phyloP scores from a whole-genome alignment of 2,888 invertebrate species.

The Drosophila robusta region DNA sequence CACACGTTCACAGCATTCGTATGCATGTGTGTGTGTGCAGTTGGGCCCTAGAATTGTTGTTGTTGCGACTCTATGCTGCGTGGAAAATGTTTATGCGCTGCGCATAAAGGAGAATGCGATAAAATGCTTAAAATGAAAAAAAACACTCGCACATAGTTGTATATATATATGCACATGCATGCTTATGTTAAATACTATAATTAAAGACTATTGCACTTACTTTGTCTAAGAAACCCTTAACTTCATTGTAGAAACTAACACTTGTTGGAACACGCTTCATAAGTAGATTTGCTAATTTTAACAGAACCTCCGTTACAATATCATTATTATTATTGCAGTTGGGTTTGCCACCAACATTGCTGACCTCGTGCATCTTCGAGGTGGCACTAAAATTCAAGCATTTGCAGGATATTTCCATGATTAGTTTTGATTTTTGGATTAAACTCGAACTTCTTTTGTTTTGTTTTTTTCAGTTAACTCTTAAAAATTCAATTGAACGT shows the following conservation, averaged over 20 bases:
- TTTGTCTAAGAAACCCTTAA: conserved; percentile 81
- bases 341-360: conserved; percentile 10
- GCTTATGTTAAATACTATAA: conserved; percentile 3
- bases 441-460: conserved; percentile 11
- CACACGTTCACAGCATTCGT: conserved; percentile 26
- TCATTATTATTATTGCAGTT: conserved; percentile 33
- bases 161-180: not conserved
- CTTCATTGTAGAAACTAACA: conserved; percentile 73
- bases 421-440: conserved; percentile 33
- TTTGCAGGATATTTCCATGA: conserved; percentile 88
- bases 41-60: conserved; percentile 53
- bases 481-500: conserved; percentile 36
- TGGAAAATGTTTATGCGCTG: conserved; percentile 61
- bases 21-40: conserved; percentile 8
- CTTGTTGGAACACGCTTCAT: conserved; percentile 68
- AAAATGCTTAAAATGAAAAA: conserved; percentile 42
- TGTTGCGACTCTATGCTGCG: conserved; percentile 53
- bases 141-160: conserved; percentile 3
- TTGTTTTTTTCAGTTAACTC: conserved; percentile 31
- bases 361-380: conserved; percentile 51
- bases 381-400: conserved; percentile 88
- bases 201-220: conserved; percentile 62
- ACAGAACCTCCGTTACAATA: conserved; percentile 48
- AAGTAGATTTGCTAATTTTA: conserved; percentile 73
- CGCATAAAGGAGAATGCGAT: conserved; percentile 55